phyloP scores from a whole-genome alignment of 2,797 vertebrate genomes.

The Sardinella longiceps region DNA sequence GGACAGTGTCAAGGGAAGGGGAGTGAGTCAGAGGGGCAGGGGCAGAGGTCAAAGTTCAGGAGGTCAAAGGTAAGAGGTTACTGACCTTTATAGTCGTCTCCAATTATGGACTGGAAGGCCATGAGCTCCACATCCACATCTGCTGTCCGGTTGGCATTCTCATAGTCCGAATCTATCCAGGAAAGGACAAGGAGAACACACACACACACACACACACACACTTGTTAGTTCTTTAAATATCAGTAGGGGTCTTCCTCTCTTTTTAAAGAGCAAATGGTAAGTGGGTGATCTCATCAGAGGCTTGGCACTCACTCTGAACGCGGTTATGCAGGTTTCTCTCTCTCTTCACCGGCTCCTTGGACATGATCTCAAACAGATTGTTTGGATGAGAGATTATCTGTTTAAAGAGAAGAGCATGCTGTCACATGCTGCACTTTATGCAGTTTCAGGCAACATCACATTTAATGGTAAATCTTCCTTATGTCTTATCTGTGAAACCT shows the following conservation, averaged over 20 bases:
- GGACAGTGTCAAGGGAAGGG: not conserved
- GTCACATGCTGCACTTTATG: not conserved
- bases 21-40: not conserved
- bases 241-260: not conserved
- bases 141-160: conserved; percentile 73
- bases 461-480: too few relatives aligned
- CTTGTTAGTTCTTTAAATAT: not conserved
- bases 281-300: not conserved
- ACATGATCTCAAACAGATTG: conserved; percentile 82
- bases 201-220: conserved; percentile 1
- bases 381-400: conserved; percentile 80
- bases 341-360: conserved; percentile 76
- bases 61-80: conserved; percentile 3
- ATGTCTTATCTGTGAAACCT: too few relatives aligned
- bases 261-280: not conserved
- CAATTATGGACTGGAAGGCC: conserved; percentile 79
- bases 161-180: conserved; percentile 73
- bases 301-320: conserved; percentile 73
- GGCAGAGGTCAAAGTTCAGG: conserved; percentile 2
- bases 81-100: conserved; percentile 78
- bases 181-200: conserved; percentile 35
- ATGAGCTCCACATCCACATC: conserved; percentile 80
- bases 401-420: not conserved
- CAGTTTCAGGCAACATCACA: too few relatives aligned
- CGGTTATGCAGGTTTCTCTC: conserved; percentile 79